These are phyloP conservation scores for Hipposideros armiger DNA, from an alignment of 2,113 vertebrate genomes.

Conservation along the genomic window DNA sequence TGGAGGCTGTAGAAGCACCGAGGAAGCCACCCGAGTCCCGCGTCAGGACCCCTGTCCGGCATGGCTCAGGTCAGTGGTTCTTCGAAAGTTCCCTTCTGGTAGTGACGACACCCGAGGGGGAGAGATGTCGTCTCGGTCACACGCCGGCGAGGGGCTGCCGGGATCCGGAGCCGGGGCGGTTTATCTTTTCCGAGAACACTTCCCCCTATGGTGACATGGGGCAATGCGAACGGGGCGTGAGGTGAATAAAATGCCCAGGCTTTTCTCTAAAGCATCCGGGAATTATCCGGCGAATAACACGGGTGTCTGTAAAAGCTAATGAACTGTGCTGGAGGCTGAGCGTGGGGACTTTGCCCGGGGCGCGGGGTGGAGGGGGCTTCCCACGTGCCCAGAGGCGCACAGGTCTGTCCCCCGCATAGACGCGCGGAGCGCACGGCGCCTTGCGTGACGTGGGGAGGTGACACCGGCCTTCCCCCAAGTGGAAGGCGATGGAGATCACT, in stretches of 20 bases:
- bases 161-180: not conserved
- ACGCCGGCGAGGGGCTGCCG: not conserved
- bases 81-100: fast-evolving
- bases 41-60: not conserved
- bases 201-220: not conserved
- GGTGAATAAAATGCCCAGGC: not conserved
- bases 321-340: not conserved
- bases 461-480: not conserved
- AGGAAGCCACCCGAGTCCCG: not conserved
- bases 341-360: not conserved
- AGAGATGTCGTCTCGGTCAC: not conserved
- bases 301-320: not conserved
- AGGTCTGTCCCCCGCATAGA: no score
- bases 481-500: not conserved
- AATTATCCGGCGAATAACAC: not conserved
- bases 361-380: not conserved
- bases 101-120: fast-evolving
- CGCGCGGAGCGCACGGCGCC: not conserved
- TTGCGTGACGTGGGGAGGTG: not conserved
- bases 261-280: not conserved
- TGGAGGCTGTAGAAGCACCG: not conserved
- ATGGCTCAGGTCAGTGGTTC: not conserved
- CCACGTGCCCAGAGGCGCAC: not conserved
- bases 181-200: not conserved
- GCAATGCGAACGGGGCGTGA: not conserved